Evolutionary conservation across 2,888 invertebrate genomes (phyloP), one percentile per base, ranked within the genome.

Genomic region (Sphaerophoria rueppellii): DNA sequence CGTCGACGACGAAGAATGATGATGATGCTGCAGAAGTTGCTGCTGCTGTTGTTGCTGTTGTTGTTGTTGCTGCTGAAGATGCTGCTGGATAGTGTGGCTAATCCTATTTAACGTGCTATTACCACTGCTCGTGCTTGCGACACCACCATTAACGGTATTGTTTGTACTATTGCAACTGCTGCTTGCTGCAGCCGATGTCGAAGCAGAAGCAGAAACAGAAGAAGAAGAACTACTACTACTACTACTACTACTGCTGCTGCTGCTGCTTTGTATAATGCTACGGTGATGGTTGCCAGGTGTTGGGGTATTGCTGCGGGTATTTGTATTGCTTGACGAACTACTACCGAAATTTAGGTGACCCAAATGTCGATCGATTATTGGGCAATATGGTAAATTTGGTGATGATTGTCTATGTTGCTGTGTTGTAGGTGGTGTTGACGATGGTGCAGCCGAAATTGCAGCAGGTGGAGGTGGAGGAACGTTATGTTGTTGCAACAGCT

Each of bases 341-440:
- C 90, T 89, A 89, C 89, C 90, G 87, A 88, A 90, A 90, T 90
- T 89, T 87, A 90, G 90, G 89, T 91, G 91, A 89, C 91, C 91
- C 89, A 91, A 90, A 90, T 91, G 91, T 87, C 85, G 81, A 81
- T 85, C 85, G 85, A 85, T 85, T 24, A 24, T 24, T 85, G 77
- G 65, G 81, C 85, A 85, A 85, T 85, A 85, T 81, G 85, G 81
- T 85, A 85, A 77, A 85, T 67, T 85, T 77, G 85, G 76, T 81
- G 81, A 81, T 37, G 85, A 85, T 85, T 85, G 83, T 80, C 83
- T 76, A 61, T 85, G 83, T 43, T 73, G 73, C 9, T 77, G 71
- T 35, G 35, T 37, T 52, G 83, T 61, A 16, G 67, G 16, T 9
- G 55, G 57, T 11, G 76, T 11, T 0, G 58, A 48, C 14, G 67